A percentile compares a stretch with the other conserved stretches of the same genome.
phyloP scores from a whole-genome alignment of 2,113 vertebrate species.

The Rhombomys opimus region DNA sequence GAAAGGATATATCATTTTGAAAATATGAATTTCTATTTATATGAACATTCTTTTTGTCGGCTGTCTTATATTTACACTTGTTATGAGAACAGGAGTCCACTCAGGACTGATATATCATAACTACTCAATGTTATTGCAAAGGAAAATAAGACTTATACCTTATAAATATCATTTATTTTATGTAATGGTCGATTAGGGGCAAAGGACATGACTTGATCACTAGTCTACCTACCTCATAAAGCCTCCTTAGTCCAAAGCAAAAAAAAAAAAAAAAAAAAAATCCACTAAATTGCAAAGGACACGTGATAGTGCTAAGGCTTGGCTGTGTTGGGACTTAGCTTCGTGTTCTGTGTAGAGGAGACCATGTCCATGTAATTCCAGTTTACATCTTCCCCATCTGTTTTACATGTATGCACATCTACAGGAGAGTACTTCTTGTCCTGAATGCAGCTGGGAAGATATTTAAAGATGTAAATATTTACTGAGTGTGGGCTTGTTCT shows the following conservation, averaged over 20 bases:
- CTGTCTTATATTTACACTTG: not conserved
- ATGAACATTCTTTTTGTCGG: not conserved
- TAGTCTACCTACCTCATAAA: not conserved
- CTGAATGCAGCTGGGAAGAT: conserved; percentile 46
- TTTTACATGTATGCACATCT: not conserved
- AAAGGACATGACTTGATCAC: not conserved
- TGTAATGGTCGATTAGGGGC: not conserved
- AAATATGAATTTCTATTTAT: not conserved
- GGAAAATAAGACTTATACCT: not conserved
- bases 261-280: not conserved
- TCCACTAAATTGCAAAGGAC: not conserved
- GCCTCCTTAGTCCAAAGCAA: not conserved
- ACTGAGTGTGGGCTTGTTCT: not conserved
- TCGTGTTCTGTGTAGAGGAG: not conserved
- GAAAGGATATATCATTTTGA: not conserved
- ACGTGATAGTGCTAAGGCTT: not conserved
- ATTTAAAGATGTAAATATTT: conserved; percentile 68
- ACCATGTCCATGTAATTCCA: not conserved
- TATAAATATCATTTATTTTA: not conserved
- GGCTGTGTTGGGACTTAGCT: not conserved
- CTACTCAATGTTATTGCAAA: not conserved
- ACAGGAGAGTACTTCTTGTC: conserved; percentile 39
- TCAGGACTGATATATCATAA: not conserved
- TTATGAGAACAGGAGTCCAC: not conserved
- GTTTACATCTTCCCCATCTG: conserved; percentile 59